Percentiles rank a stretch among this genome's conserved stretches.
These are phyloP conservation scores for Sphaeridia pumilis DNA, from an alignment of 2,888 invertebrate genomes.

Conservation along the genomic window DNA sequence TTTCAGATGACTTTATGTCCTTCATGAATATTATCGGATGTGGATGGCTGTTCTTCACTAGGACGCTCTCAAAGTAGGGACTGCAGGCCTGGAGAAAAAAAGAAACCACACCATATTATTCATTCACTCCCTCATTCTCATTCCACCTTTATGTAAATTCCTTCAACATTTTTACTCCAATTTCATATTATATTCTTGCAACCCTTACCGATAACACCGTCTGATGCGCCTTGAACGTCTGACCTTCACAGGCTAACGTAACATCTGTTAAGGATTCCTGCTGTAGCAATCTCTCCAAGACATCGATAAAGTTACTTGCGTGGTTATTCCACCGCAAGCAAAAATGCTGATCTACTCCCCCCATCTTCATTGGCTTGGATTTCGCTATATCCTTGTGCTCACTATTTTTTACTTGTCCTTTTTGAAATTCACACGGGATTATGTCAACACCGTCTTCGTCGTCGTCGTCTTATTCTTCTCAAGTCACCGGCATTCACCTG, in stretches of 20 bases:
- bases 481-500: too few species aligned
- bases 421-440: background rate
- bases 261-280: slow-evolving; percentile 85
- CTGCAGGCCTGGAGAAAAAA: slow-evolving; percentile 59
- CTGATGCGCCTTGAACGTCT: slow-evolving; percentile 70
- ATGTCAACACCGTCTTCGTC: background rate
- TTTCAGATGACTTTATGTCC: slow-evolving; percentile 80
- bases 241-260: slow-evolving; percentile 81
- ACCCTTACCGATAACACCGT: slow-evolving; percentile 44
- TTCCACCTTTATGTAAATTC: background rate
- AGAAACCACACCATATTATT: slow-evolving; percentile 2
- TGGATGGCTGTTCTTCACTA: slow-evolving; percentile 71
- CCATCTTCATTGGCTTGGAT: slow-evolving; percentile 24
- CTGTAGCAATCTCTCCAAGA: slow-evolving; percentile 71
- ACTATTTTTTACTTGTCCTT: background rate
- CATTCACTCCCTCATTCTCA: background rate
- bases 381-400: background rate
- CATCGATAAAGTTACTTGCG: slow-evolving; percentile 80
- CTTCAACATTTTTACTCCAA: background rate
- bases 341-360: slow-evolving; percentile 56
- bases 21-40: slow-evolving; percentile 86
- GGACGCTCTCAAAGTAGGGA: slow-evolving; percentile 85
- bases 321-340: slow-evolving; percentile 92
- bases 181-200: background rate
- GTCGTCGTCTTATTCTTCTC: too few species aligned